A percentile compares a stretch with the other conserved stretches of the same genome.
Conservation (phyloP, 2,797 vertebrate genomes). For the Acanthis flammea region DNA sequence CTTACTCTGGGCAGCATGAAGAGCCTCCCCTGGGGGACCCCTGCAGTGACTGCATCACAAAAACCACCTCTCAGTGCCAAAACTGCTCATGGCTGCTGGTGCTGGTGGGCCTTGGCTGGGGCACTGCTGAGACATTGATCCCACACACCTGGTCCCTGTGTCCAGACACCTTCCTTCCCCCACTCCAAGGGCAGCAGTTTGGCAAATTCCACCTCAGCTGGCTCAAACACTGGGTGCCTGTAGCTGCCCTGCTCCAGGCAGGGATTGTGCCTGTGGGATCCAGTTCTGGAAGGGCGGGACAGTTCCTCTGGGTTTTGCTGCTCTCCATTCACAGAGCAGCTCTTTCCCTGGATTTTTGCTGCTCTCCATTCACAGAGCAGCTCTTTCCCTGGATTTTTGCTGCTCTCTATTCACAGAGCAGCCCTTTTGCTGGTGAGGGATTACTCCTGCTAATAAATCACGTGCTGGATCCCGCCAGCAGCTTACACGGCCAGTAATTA, state of each 20-base stretch:
- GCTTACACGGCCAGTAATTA: neutral
- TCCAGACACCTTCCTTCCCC: neutral
- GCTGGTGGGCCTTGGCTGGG: neutral
- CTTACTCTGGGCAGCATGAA: neutral
- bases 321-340: neutral
- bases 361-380: neutral
- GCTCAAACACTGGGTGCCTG: neutral
- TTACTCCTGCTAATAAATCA: slow-evolving; percentile 23
- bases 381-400: neutral
- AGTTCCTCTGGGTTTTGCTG: neutral
- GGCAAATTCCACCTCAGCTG: neutral
- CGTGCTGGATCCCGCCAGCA: neutral
- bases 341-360: neutral
- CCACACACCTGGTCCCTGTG: rapidly evolving
- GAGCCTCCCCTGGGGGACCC: neutral
- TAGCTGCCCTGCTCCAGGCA: neutral
- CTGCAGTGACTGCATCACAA: rapidly evolving
- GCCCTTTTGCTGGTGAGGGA: neutral
- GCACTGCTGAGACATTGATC: neutral
- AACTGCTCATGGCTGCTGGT: neutral
- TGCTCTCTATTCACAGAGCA: neutral
- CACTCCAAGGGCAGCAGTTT: neutral
- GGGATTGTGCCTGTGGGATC: neutral
- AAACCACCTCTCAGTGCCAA: neutral
- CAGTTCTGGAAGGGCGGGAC: neutral